A percentile compares a stretch with the other conserved stretches of the same genome.
These are phyloP conservation scores for Phalera bucephala DNA, from an alignment of 2,888 invertebrate genomes.

Conservation along the genomic window DNA sequence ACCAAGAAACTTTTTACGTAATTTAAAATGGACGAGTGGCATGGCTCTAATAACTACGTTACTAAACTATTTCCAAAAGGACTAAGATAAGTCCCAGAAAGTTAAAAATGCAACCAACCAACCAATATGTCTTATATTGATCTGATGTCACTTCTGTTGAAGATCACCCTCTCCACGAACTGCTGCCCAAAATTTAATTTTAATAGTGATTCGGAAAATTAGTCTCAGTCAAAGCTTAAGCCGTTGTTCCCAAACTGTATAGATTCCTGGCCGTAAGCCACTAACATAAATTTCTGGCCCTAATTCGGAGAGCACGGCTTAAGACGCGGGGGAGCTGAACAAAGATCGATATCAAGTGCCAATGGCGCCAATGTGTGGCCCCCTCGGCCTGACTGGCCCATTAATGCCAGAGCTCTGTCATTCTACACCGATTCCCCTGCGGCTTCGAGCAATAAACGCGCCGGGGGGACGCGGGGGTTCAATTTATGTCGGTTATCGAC, in stretches of 20 bases:
- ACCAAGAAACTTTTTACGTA: too few relatives aligned
- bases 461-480: constrained; percentile 47
- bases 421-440: constrained; percentile 50
- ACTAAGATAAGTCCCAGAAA: too few relatives aligned
- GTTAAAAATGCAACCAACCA: too few relatives aligned
- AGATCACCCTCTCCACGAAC: too few relatives aligned
- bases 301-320: constrained; percentile 61
- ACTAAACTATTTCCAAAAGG: too few relatives aligned
- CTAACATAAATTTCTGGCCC: constrained; percentile 70
- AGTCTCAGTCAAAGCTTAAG: constrained; percentile 45
- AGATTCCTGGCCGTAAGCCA: constrained; percentile 52
- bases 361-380: constrained; percentile 70
- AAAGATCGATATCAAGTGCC: constrained; percentile 79
- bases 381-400: constrained; percentile 57
- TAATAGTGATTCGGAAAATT: constrained; percentile 38
- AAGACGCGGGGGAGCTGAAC: constrained; percentile 71
- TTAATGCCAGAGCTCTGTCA: constrained; percentile 53
- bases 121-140: too few relatives aligned
- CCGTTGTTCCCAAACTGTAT: constrained; percentile 36
- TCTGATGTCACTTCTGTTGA: too few relatives aligned
- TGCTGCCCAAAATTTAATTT: constrained; percentile 25
- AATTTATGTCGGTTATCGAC: constrained; percentile 47
- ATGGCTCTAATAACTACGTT: too few relatives aligned
- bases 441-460: constrained; percentile 41
- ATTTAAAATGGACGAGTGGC: too few relatives aligned